A percentile compares a stretch with the other conserved stretches of the same genome.
phyloP scores from a whole-genome alignment of 2,113 vertebrate genomes.

The Labeo catla region DNA sequence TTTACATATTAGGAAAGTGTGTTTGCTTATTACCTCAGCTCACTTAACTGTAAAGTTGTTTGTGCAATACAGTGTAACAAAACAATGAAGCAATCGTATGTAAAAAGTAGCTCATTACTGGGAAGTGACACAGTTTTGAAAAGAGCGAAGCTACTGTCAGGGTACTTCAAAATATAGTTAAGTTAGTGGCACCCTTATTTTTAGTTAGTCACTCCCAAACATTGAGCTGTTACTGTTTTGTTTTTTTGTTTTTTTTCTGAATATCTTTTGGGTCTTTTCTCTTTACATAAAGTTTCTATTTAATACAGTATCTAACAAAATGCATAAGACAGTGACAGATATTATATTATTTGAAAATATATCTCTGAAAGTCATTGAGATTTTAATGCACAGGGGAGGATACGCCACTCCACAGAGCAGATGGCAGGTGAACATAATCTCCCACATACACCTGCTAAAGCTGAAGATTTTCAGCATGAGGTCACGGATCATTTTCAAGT shows the following conservation, averaged over 20 bases:
- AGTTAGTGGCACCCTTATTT: neutral
- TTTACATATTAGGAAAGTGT: neutral
- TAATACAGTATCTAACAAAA: neutral
- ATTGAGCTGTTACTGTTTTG: neutral
- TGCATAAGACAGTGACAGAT: neutral
- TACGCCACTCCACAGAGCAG: constrained; percentile 16
- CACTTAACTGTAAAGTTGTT: neutral
- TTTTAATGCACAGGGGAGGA: neutral
- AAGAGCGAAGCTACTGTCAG: neutral
- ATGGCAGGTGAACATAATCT: constrained; percentile 37
- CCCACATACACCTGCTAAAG: constrained; percentile 21
- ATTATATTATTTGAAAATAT: neutral
- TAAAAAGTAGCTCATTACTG: constrained; percentile 6
- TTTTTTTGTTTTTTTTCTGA: no score
- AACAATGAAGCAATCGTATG: neutral
- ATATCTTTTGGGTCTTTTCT: neutral
- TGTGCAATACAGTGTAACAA: constrained; percentile 3
- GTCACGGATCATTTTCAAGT: constrained; percentile 27
- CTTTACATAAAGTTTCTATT: neutral
- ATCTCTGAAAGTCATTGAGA: neutral
- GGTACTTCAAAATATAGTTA: neutral
- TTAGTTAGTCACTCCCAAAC: neutral
- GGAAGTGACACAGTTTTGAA: neutral
- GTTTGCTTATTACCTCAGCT: constrained; percentile 2
- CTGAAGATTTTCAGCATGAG: constrained; percentile 33